Percentiles rank a stretch among this genome's conserved stretches.
These are phyloP conservation scores for Neoniphon sammara DNA, from an alignment of 2,797 vertebrate genomes.

Conservation along the genomic window DNA sequence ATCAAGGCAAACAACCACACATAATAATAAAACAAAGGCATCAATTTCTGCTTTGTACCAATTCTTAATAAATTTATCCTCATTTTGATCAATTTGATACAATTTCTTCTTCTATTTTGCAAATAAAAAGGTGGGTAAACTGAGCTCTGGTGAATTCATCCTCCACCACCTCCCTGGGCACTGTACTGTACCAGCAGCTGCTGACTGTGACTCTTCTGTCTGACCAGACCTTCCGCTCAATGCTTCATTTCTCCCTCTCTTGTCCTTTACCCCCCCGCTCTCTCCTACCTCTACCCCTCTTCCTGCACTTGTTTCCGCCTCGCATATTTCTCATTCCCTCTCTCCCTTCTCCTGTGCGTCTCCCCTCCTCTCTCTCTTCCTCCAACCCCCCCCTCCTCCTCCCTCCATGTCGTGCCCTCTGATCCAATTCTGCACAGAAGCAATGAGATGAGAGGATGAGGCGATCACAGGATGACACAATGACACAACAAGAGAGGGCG, in stretches of 20 bases:
- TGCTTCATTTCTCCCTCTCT: constrained; percentile 39
- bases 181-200: constrained; percentile 44
- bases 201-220: constrained; percentile 46
- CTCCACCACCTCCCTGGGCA: constrained; percentile 24
- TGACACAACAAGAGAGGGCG: no score
- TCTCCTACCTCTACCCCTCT: background rate
- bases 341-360: background rate
- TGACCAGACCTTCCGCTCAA: constrained; percentile 35
- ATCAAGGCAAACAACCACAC: no score
- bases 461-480: no score
- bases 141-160: constrained; percentile 28
- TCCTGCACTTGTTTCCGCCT: background rate
- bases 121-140: background rate
- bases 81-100: background rate
- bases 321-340: no score
- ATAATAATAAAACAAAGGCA: background rate
- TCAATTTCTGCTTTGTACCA: background rate
- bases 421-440: constrained; percentile 7
- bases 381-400: constrained; percentile 10
- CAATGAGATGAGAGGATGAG: no score
- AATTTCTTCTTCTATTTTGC: background rate
- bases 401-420: constrained; percentile 28
- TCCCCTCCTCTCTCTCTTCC: background rate
- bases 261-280: background rate
- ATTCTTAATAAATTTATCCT: background rate